Base-by-base conservation (phyloP, 2,888 invertebrate species). In the Agonopterix heracliana region DNA sequence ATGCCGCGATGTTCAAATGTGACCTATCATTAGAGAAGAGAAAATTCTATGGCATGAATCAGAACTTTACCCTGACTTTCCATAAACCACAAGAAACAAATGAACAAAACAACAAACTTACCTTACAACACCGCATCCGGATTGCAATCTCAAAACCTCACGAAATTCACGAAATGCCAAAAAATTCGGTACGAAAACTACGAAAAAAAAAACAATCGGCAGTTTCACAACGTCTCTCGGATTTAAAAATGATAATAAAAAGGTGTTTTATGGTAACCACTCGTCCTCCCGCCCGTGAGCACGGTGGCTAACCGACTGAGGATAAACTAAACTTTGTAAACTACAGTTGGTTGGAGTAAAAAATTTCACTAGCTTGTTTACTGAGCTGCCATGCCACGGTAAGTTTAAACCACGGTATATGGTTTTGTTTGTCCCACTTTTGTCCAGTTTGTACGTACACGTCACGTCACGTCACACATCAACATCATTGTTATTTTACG, bases 61-160 rank as follows among this genome's bases (percentile, higher is more conserved):
- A n/a, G 35, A 8, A n/a, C 9, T 38, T 38, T n/a, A 38, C 38
- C n/a, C n/a, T 38, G 10, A 38, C n/a, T 38, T 38, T 9, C 38
- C 9, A 38, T 38, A 9, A 38, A 38, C n/a, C 38, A 26, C 26
- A 26, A 26, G 26, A 26, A 38, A 38, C n/a, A 36, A 36, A 36
- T 36, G 41, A 12, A 34, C 11, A 42, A 10, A 35, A 35, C 35
- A 38, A 54, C 12, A 48, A 44, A 36, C 49, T 52, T 52, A 54
- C 52, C 56, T 52, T 45, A 46, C 46, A 38, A 45, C 46, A 51
- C 47, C 48, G 50, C 47, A 55, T 54, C 55, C 51, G 49, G 47
- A 34, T 52, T 7, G 49, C 45, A 45, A 44, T 43, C 40, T 46
- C 36, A 49, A 35, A 42, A 42, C 49, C 47, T 47, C 47, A 45